phyloP scores from a whole-genome alignment of 2,888 invertebrate genomes.

The Margaritifera margaritifera region DNA sequence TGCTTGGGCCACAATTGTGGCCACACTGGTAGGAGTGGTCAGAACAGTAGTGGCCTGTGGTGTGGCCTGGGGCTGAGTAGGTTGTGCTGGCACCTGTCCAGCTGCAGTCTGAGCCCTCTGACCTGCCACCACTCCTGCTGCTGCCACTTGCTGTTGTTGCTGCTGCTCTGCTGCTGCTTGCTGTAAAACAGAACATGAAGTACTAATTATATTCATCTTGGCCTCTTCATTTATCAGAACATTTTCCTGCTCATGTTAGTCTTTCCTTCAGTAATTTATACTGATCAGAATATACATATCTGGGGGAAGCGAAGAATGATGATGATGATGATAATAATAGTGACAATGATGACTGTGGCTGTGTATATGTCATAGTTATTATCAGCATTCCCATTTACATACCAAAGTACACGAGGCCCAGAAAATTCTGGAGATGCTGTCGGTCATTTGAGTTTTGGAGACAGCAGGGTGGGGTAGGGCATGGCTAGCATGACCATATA shows the following conservation, averaged over 20 bases:
- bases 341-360: no score
- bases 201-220: background rate
- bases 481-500: no score
- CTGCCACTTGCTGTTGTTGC: slow-evolving; percentile 10
- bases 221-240: background rate
- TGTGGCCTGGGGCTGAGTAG: slow-evolving; percentile 24
- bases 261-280: no score
- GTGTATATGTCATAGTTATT: no score
- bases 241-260: background rate
- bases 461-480: no score
- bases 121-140: slow-evolving; percentile 16
- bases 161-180: slow-evolving; percentile 34
- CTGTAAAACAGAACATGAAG: slow-evolving; percentile 12
- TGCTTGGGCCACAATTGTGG: slow-evolving; percentile 29
- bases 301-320: no score
- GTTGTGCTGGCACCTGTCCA: slow-evolving; percentile 24
- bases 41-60: slow-evolving; percentile 21
- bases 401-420: no score
- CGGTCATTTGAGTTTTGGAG: no score
- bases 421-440: no score
- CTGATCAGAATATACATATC: no score
- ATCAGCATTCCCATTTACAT: no score
- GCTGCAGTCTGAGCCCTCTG: slow-evolving; percentile 12
- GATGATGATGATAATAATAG: no score
- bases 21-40: slow-evolving; percentile 21